A percentile compares a stretch with the other conserved stretches of the same genome.
phyloP scores from a whole-genome alignment of 1,140 invertebrate species.

The Cheumatopsyche charites region DNA sequence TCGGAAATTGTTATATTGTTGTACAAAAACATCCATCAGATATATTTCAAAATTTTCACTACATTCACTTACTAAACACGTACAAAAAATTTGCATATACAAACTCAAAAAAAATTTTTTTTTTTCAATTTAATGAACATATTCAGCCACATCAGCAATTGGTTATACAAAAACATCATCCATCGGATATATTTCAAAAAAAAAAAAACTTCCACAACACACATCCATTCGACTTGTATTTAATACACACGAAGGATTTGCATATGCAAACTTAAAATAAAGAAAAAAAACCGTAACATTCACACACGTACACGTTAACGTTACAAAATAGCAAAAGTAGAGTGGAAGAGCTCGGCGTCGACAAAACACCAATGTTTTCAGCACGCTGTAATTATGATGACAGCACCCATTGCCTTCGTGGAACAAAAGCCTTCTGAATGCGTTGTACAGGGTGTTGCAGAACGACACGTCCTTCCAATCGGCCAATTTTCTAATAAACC shows the following conservation, averaged over 20 bases:
- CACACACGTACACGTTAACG: not conserved
- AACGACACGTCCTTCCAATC: too few relatives aligned
- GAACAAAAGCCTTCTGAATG: constrained; percentile 1
- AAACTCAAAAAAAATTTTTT: too few relatives aligned
- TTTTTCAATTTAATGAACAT: too few relatives aligned
- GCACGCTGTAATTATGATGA: constrained; percentile 28
- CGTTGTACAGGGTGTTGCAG: too few relatives aligned
- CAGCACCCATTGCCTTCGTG: constrained; percentile 20
- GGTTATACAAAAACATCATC: not conserved
- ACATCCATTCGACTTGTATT: too few relatives aligned
- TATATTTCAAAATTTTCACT: too few relatives aligned
- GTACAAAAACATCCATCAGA: too few relatives aligned
- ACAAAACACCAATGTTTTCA: constrained; percentile 24
- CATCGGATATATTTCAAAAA: not conserved
- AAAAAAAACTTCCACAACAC: not conserved
- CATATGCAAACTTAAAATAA: not conserved
- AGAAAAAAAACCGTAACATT: not conserved
- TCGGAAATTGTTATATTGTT: too few relatives aligned
- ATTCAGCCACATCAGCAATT: not conserved
- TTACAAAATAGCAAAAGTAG: constrained; percentile 16
- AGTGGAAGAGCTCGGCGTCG: constrained; percentile 1
- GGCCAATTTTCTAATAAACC: too few relatives aligned
- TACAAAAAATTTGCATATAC: too few relatives aligned
- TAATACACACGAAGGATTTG: too few relatives aligned
- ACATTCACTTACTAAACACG: too few relatives aligned